Conservation (phyloP, 2,888 invertebrate genomes). For the Gibbula magus region DNA sequence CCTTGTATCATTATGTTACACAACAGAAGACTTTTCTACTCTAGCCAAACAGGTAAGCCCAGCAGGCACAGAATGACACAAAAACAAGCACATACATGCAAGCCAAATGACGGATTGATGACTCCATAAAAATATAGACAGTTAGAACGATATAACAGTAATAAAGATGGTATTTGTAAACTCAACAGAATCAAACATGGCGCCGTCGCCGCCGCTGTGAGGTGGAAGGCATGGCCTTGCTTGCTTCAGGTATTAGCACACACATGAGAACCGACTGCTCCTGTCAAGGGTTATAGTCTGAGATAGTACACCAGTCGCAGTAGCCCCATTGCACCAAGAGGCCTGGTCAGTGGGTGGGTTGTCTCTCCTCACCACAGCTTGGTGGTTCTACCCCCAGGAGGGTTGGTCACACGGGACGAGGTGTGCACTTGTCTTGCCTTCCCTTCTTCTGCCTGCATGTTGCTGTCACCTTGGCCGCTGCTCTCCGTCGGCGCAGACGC, state of each 20-base stretch:
- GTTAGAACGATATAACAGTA: too few relatives aligned
- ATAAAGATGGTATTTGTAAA: too few relatives aligned
- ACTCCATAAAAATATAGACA: too few relatives aligned
- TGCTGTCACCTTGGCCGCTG: neutral
- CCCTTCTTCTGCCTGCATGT: constrained; percentile 30
- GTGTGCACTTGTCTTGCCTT: constrained; percentile 35
- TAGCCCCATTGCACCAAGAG: neutral
- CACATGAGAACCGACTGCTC: neutral
- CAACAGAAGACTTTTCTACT: too few relatives aligned
- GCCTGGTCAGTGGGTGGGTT: neutral
- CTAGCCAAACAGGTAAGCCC: too few relatives aligned
- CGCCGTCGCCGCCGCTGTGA: too few relatives aligned
- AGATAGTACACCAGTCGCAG: neutral
- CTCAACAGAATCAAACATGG: too few relatives aligned
- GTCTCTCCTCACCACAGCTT: constrained; percentile 36
- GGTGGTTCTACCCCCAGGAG: constrained; percentile 45
- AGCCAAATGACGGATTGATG: too few relatives aligned
- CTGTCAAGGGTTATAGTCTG: neutral
- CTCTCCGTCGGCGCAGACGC: neutral
- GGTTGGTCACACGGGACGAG: constrained; percentile 44
- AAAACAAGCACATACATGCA: too few relatives aligned
- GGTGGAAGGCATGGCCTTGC: too few relatives aligned
- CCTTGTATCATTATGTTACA: too few relatives aligned
- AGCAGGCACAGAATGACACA: too few relatives aligned
- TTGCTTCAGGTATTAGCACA: neutral